These are phyloP conservation scores for Apis laboriosa DNA, from an alignment of 1,140 invertebrate genomes.

Conservation along the genomic window DNA sequence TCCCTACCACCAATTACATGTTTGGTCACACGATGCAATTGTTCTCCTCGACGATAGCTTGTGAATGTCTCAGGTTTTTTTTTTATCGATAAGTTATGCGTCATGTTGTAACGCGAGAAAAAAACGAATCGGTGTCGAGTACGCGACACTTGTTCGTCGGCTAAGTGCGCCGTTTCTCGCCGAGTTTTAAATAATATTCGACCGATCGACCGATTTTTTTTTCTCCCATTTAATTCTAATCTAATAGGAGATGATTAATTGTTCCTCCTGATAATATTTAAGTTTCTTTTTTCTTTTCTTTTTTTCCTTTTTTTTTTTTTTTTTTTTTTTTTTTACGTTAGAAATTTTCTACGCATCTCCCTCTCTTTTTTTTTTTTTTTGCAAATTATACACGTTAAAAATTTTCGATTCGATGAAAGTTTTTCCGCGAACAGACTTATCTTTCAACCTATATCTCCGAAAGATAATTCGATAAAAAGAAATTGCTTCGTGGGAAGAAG, in stretches of 20 bases:
- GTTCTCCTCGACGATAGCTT: constrained; percentile 38
- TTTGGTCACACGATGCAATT: constrained; percentile 42
- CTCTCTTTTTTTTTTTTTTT: too few species aligned
- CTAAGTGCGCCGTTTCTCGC: neutral
- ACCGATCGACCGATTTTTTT: neutral
- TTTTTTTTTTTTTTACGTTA: too few species aligned
- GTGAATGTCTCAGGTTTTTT: constrained; percentile 48
- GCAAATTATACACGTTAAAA: too few species aligned
- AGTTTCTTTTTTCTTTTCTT: neutral
- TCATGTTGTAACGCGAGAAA: constrained; percentile 47
- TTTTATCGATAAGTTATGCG: constrained; percentile 40
- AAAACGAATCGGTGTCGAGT: constrained; percentile 20
- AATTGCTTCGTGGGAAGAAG: neutral
- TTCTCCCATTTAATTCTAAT: neutral
- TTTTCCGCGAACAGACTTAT: too few species aligned
- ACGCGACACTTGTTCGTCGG: neutral
- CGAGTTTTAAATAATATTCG: neutral
- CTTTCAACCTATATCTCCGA: neutral
- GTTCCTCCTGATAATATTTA: neutral
- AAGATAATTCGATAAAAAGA: neutral
- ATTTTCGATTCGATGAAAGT: too few species aligned
- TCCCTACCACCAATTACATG: constrained; percentile 10
- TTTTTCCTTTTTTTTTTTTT: too few species aligned
- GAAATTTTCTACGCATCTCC: too few species aligned
- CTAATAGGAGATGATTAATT: neutral